Evolutionary conservation across 2,113 vertebrate genomes (phyloP).

Genomic region (Sceloporus tristichus): DNA sequence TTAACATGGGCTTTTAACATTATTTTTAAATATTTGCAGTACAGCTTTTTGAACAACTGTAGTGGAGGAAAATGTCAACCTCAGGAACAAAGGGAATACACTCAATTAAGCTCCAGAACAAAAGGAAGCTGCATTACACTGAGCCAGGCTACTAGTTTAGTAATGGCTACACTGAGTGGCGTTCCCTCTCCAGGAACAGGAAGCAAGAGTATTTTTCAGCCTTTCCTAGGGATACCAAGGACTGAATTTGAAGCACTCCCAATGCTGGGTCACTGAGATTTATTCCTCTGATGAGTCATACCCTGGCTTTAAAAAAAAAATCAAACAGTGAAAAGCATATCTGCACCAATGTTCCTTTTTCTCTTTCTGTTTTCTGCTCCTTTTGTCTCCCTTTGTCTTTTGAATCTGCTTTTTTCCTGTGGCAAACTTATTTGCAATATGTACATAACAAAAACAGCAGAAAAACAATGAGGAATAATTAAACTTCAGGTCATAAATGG

Average conservation of each 20-base stretch:
- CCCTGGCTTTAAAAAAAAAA: not conserved
- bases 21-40: too few relatives aligned
- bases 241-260: not conserved
- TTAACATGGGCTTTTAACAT: too few relatives aligned
- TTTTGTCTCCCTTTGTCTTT: not conserved
- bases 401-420: too few relatives aligned
- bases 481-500: not conserved
- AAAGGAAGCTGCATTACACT: too few relatives aligned
- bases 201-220: not conserved
- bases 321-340: not conserved
- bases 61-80: too few relatives aligned
- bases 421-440: not conserved
- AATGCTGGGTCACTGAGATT: not conserved
- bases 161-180: not conserved
- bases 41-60: too few relatives aligned
- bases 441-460: not conserved
- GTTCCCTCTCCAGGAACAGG: not conserved
- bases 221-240: too few relatives aligned
- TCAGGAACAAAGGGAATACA: too few relatives aligned
- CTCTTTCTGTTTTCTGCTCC: not conserved
- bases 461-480: not conserved
- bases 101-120: too few relatives aligned
- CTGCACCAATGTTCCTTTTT: not conserved
- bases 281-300: not conserved
- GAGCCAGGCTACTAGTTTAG: too few relatives aligned